A percentile compares a stretch with the other conserved stretches of the same genome.
phyloP scores from a whole-genome alignment of 2,113 vertebrate genomes.

The Machaerirhynchus nigripectus region DNA sequence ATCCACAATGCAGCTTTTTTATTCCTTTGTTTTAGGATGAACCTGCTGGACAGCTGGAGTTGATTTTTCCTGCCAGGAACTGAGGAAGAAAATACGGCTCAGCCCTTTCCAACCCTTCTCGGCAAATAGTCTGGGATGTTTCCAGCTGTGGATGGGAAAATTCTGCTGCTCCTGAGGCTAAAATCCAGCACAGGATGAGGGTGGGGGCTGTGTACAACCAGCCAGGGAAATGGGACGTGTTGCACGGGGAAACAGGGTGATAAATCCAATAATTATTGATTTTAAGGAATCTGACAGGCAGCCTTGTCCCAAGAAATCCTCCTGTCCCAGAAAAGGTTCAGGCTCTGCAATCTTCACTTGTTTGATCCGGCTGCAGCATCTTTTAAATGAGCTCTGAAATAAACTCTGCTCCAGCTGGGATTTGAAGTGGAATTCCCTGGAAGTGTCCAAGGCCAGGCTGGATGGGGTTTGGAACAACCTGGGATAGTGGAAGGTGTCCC shows the following conservation, averaged over 20 bases:
- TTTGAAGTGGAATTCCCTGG: neutral
- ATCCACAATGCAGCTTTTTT: neutral
- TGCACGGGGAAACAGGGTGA: neutral
- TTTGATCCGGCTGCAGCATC: neutral
- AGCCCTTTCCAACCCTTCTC: neutral
- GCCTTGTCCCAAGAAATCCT: neutral
- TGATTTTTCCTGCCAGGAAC: neutral
- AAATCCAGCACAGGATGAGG: neutral
- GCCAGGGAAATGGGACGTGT: neutral
- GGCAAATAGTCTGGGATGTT: neutral
- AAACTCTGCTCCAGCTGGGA: neutral
- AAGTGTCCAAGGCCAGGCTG: neutral
- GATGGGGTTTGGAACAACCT: neutral
- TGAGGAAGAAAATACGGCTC: rapidly evolving
- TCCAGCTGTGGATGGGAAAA: neutral
- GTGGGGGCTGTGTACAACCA: neutral
- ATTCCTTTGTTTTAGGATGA: neutral
- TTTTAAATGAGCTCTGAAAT: neutral
- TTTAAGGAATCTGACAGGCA: neutral
- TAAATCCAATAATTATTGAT: neutral
- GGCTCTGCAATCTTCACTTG: neutral
- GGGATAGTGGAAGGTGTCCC: neutral
- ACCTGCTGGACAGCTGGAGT: neutral
- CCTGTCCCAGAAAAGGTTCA: rapidly evolving
- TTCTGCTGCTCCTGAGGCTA: neutral